Base-by-base conservation (phyloP, 2,888 invertebrate species). In the Parnassius orleans region DNA sequence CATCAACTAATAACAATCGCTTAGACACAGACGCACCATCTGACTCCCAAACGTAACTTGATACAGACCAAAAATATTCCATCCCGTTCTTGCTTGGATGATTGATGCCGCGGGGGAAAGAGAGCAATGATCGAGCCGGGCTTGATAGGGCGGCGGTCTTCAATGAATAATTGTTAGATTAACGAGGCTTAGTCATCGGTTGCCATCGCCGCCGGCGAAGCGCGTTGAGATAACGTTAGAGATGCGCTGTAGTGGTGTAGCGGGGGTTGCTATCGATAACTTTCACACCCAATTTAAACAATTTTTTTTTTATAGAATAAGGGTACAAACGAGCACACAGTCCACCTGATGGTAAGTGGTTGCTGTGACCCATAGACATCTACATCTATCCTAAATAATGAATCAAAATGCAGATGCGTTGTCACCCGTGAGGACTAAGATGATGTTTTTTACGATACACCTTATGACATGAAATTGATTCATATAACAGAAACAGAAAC, bases 91-190 rank as follows among this genome's bases (percentile, higher is more conserved):
- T n/a, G 48, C 43, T 10, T 43, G 47, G 44, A 14, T 58, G 62
- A 58, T 54, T 50, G 58, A 53, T 56, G 53, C 42, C 14, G 52
- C 41, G 44, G 33, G 12, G 48, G 24, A 44, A 53, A 33, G 54
- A 42, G 53, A 24, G 15, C 46, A 10, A n/a, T 46, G 56, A 44
- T 41, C n/a, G 54, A 9, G 53, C 50, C 24, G 1, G 11, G 51
- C 42, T n/a, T 11, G 55, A 48, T 14, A 48, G 52, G 61, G 63
- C 62, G 75, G 68, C 70, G 80, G 79, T 81, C 80, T 84, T 80
- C 82, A 82, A 85, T 88, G 88, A 87, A 87, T 88, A 87, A 88
- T 88, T 87, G 87, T 84, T 83, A 86, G 87, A 87, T 88, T 88
- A 88, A 84, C 84, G 83, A 79, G 78, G 79, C 86, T 84, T 80